Conservation (phyloP, 2,797 vertebrate genomes). For the Acomys russatus region DNA sequence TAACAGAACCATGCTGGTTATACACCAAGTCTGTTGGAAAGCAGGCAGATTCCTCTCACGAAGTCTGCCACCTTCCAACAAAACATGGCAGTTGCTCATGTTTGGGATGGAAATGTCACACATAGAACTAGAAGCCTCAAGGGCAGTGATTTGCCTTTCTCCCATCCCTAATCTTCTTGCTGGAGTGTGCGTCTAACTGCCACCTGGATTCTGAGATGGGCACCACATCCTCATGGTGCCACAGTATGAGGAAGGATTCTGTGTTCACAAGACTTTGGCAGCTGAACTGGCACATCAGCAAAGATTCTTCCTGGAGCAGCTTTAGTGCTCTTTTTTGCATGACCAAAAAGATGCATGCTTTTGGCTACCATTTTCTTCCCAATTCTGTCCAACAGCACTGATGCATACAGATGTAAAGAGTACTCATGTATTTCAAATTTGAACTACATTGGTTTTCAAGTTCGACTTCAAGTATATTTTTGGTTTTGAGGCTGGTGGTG, state of each 20-base stretch:
- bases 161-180: neutral
- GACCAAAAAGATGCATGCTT: neutral
- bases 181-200: neutral
- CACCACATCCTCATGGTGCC: neutral
- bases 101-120: neutral
- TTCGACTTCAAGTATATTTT: neutral
- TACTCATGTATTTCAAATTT: neutral
- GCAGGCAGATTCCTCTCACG: neutral
- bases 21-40: neutral
- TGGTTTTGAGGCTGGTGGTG: neutral
- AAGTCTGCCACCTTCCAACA: neutral
- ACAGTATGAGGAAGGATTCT: neutral
- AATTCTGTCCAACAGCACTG: neutral
- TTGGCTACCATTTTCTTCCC: neutral
- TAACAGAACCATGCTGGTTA: neutral
- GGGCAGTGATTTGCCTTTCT: neutral
- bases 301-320: too few relatives aligned
- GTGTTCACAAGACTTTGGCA: neutral
- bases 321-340: neutral
- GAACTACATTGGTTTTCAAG: neutral
- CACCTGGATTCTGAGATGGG: neutral
- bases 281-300: fast-evolving
- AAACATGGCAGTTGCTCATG: neutral
- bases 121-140: neutral
- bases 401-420: neutral